A percentile compares a stretch with the other conserved stretches of the same genome.
Evolutionary conservation across 2,797 vertebrate species (phyloP).

Genomic region (Notamacropus eugenii): DNA sequence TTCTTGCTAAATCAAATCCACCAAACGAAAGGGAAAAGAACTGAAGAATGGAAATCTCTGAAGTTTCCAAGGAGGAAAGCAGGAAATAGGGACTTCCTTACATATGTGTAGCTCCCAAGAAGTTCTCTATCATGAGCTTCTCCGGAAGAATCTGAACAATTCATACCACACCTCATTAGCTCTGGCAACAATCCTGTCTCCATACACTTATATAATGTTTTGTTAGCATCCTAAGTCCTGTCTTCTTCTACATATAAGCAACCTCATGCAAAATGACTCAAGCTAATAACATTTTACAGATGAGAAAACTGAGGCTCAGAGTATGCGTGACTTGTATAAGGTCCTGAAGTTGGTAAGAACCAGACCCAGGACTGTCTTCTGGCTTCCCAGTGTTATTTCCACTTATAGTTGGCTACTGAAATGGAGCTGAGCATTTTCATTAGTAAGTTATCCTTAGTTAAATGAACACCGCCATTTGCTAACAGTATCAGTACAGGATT

Average conservation of each 20-base stretch:
- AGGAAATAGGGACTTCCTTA: not conserved
- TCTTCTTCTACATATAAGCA: not conserved
- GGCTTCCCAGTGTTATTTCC: not conserved
- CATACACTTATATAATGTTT: not conserved
- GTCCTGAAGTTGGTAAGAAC: too few relatives aligned
- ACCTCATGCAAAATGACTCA: not conserved
- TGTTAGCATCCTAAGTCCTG: not conserved
- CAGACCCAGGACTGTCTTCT: not conserved
- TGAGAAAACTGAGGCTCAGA: not conserved
- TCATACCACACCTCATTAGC: not conserved
- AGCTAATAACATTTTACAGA: not conserved
- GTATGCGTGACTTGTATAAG: not conserved
- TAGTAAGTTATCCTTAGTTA: not conserved
- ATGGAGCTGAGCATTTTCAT: not conserved
- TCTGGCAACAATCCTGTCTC: not conserved
- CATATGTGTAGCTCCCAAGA: not conserved
- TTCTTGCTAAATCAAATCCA: not conserved
- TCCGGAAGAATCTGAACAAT: not conserved
- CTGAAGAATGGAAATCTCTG: not conserved
- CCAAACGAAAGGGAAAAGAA: not conserved
- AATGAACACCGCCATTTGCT: not conserved
- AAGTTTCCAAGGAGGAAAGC: not conserved
- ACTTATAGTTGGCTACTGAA: not conserved
- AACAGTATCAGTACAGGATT: not conserved
- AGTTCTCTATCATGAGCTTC: not conserved